These are phyloP conservation scores for Spisula solida DNA, from an alignment of 2,888 invertebrate species.

Conservation along the genomic window DNA sequence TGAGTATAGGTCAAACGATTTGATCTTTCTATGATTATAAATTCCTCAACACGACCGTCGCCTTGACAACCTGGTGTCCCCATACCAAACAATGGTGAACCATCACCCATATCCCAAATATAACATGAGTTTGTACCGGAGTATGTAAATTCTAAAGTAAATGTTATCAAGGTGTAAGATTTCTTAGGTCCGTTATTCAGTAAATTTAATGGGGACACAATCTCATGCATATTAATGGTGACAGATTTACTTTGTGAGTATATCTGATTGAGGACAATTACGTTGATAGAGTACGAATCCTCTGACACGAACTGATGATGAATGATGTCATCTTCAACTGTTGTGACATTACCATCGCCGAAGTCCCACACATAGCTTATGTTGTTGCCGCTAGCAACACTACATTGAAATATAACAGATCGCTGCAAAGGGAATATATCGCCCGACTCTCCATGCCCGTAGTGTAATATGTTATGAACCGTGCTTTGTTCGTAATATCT, in stretches of 20 bases:
- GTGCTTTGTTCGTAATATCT: slow-evolving; percentile 73
- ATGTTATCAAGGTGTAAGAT: slow-evolving; percentile 70
- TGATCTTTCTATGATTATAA: slow-evolving; percentile 30
- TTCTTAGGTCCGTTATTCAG: slow-evolving; percentile 76
- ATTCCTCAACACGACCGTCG: neutral
- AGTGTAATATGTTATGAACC: slow-evolving; percentile 52
- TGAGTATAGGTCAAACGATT: slow-evolving; percentile 63
- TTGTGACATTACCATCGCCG: slow-evolving; percentile 63
- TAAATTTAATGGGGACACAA: slow-evolving; percentile 71
- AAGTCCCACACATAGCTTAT: slow-evolving; percentile 71
- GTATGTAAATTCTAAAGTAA: slow-evolving; percentile 68
- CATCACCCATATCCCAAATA: slow-evolving; percentile 77
- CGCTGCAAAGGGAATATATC: slow-evolving; percentile 75
- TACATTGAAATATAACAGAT: slow-evolving; percentile 65
- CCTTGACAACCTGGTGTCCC: slow-evolving; percentile 60
- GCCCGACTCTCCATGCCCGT: slow-evolving; percentile 72
- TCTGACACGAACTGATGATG: slow-evolving; percentile 53
- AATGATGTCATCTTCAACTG: slow-evolving; percentile 41
- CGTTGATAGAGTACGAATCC: slow-evolving; percentile 65
- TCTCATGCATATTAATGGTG: slow-evolving; percentile 67
- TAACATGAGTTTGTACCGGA: slow-evolving; percentile 75
- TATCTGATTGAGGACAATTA: slow-evolving; percentile 74
- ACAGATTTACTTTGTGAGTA: slow-evolving; percentile 54
- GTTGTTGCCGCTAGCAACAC: slow-evolving; percentile 71
- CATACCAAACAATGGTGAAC: slow-evolving; percentile 58